phyloP scores from a whole-genome alignment of 2,888 invertebrate species.

The Xylocampa areola region DNA sequence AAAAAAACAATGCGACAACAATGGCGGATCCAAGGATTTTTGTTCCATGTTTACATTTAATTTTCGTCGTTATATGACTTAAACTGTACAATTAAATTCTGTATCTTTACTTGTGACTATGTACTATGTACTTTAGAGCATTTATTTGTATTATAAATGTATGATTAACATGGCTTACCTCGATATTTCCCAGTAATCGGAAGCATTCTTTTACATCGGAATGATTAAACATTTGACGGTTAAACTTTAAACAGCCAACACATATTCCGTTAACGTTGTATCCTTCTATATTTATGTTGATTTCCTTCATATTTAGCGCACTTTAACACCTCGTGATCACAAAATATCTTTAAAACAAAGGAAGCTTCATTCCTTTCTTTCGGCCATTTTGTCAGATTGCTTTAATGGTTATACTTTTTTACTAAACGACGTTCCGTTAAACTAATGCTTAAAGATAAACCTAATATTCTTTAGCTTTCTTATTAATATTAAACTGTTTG shows the following conservation, averaged over 20 bases:
- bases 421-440: slow-evolving; percentile 24
- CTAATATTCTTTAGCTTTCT: background rate
- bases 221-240: slow-evolving; percentile 81
- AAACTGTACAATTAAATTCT: slow-evolving; percentile 20
- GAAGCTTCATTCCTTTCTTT: slow-evolving; percentile 84
- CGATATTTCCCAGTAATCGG: slow-evolving; percentile 78
- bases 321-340: slow-evolving; percentile 28
- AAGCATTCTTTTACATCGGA: slow-evolving; percentile 75
- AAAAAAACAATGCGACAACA: slow-evolving; percentile 47
- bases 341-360: slow-evolving; percentile 71
- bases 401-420: slow-evolving; percentile 6
- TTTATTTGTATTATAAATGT: background rate
- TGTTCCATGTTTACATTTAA: slow-evolving; percentile 77
- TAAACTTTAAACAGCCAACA: slow-evolving; percentile 84
- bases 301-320: slow-evolving; percentile 77
- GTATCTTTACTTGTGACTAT: background rate
- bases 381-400: slow-evolving; percentile 76
- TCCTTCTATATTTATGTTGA: slow-evolving; percentile 86
- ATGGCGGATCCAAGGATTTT: slow-evolving; percentile 79
- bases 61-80: slow-evolving; percentile 57
- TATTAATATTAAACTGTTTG: background rate
- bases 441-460: background rate
- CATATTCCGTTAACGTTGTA: slow-evolving; percentile 87
- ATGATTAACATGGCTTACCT: slow-evolving; percentile 72
- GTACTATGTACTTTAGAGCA: background rate